Conservation (phyloP, 2,888 invertebrate species). For the Strigamia transsilvanica region DNA sequence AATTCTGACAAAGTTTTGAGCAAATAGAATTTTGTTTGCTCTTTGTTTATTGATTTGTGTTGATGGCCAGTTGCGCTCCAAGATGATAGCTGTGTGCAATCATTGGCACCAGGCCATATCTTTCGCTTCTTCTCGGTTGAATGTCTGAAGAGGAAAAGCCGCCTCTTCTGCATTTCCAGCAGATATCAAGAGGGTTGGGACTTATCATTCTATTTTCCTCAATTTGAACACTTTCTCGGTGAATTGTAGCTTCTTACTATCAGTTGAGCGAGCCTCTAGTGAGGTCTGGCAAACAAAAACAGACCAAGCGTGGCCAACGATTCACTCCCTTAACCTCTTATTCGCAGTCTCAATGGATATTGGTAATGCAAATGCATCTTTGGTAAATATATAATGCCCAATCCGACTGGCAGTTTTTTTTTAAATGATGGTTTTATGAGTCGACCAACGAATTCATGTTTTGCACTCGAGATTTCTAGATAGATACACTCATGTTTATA, state of each 20-base stretch:
- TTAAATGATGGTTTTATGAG: too few relatives aligned
- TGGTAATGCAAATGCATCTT: neutral
- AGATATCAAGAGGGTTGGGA: conserved; percentile 15
- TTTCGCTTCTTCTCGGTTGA: conserved; percentile 14
- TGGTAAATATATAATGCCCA: too few relatives aligned
- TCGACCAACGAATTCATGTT: too few relatives aligned
- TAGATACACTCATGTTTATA: too few relatives aligned
- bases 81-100: conserved; percentile 20
- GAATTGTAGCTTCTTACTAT: conserved; percentile 20
- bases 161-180: neutral
- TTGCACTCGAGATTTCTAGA: too few relatives aligned
- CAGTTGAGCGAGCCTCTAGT: conserved; percentile 7
- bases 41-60: conserved; percentile 10
- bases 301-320: neutral
- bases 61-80: conserved; percentile 6
- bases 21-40: conserved; percentile 4
- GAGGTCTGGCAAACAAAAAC: conserved; percentile 20
- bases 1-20: conserved; percentile 1
- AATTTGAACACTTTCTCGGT: conserved; percentile 16
- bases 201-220: conserved; percentile 9
- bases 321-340: neutral
- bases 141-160: conserved; percentile 20
- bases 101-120: conserved; percentile 14
- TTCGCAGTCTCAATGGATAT: conserved; percentile 2
- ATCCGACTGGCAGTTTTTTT: too few relatives aligned